Evolutionary conservation across 2,888 invertebrate species (phyloP).

Genomic region (Clepsis dumicolana): DNA sequence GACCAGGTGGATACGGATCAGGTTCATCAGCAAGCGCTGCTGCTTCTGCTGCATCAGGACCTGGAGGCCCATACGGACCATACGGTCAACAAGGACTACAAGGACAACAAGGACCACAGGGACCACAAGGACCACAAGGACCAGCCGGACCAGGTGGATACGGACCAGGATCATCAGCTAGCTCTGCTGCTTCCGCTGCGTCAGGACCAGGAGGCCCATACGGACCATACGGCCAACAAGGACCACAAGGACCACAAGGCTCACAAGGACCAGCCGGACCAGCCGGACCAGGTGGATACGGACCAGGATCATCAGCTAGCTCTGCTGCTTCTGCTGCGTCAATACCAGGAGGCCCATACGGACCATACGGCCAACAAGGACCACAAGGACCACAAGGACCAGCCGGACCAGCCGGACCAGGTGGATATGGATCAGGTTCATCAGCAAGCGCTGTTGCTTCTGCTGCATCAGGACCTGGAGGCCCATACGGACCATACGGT

Average conservation of each 20-base stretch:
- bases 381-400: constrained; percentile 15
- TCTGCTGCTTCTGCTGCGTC: no score
- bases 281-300: no score
- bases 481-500: constrained; percentile 9
- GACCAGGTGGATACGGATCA: constrained; percentile 17
- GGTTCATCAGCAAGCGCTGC: constrained; percentile 20
- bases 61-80: constrained; percentile 23
- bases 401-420: constrained; percentile 7
- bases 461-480: constrained; percentile 21
- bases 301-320: no score
- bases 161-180: constrained; percentile 11
- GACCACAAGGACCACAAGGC: constrained; percentile 19
- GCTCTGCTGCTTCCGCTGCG: background rate
- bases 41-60: constrained; percentile 1
- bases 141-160: constrained; percentile 17
- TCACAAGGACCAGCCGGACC: constrained; percentile 9
- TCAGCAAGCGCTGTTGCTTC: constrained; percentile 34
- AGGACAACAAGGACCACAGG: constrained; percentile 20
- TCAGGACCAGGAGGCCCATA: constrained; percentile 9
- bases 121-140: constrained; percentile 19
- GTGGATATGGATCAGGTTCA: constrained; percentile 18
- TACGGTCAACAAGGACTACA: constrained; percentile 18
- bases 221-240: constrained; percentile 18
- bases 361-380: constrained; percentile 24
- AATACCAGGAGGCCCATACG: constrained; percentile 13